Conservation (phyloP, 1,140 invertebrate species). For the Drosophila pseudoananassae region DNA sequence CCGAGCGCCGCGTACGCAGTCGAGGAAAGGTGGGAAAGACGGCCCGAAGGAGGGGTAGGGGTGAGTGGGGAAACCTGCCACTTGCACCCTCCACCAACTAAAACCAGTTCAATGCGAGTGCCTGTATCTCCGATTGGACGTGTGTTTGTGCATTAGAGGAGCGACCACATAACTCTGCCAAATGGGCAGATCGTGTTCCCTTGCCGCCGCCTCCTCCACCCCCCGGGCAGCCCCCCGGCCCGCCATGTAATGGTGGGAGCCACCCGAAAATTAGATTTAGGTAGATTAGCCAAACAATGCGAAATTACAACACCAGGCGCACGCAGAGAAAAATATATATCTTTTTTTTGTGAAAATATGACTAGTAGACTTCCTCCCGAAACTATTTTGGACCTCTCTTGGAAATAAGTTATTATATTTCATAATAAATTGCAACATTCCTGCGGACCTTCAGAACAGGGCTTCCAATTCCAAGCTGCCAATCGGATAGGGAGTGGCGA, state of each 20-base stretch:
- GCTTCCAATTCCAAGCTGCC: slow-evolving; percentile 53
- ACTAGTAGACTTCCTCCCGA: too few species aligned
- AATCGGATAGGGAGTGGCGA: slow-evolving; percentile 39
- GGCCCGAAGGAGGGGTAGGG: background rate
- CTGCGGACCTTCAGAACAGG: too few species aligned
- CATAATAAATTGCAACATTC: too few species aligned
- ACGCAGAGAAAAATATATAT: slow-evolving; percentile 11
- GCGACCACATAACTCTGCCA: slow-evolving; percentile 71
- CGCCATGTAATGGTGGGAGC: slow-evolving; percentile 74
- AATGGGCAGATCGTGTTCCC: slow-evolving; percentile 75
- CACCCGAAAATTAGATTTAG: slow-evolving; percentile 73
- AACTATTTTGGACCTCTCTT: too few species aligned
- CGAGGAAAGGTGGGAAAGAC: slow-evolving; percentile 18
- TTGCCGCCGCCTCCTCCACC: background rate
- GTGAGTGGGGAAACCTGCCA: slow-evolving; percentile 55
- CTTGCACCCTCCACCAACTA: slow-evolving; percentile 66
- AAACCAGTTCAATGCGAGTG: slow-evolving; percentile 68
- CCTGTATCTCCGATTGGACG: background rate
- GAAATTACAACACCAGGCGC: slow-evolving; percentile 66
- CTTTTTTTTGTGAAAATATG: too few species aligned
- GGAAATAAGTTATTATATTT: too few species aligned
- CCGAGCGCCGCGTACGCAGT: slow-evolving; percentile 53
- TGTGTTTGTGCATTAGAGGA: slow-evolving; percentile 54
- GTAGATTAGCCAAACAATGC: slow-evolving; percentile 81
- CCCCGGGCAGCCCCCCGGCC: background rate